A percentile compares a stretch with the other conserved stretches of the same genome.
Conservation (phyloP, 2,113 vertebrate genomes). For the Herpailurus yagouaroundi region DNA sequence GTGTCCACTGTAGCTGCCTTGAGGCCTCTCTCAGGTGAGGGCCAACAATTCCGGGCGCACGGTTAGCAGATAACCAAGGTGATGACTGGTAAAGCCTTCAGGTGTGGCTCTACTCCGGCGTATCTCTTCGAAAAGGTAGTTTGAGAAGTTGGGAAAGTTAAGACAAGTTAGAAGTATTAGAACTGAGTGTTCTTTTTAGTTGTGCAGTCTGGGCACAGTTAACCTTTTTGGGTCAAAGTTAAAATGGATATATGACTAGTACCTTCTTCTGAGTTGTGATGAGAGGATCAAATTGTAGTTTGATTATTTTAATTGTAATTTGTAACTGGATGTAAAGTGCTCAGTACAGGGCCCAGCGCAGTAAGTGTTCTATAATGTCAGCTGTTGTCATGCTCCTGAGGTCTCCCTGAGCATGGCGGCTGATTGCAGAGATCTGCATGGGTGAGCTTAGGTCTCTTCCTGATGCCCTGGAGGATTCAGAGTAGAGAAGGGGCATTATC, state of each 20-base stretch:
- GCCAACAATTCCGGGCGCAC: not conserved
- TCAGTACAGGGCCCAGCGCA: not conserved
- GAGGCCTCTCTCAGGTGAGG: not conserved
- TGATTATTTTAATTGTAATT: too few relatives aligned
- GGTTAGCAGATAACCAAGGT: not conserved
- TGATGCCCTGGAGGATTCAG: not conserved
- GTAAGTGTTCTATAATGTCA: not conserved
- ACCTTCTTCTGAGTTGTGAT: not conserved
- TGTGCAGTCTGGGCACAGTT: not conserved
- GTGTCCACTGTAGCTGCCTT: not conserved
- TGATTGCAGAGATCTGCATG: accelerated
- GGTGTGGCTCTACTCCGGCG: not conserved
- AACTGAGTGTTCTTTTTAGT: not conserved
- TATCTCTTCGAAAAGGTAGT: not conserved
- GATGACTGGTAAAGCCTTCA: not conserved
- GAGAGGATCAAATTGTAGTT: not conserved
- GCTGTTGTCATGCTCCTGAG: not conserved
- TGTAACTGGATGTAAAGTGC: not conserved
- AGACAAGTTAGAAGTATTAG: not conserved
- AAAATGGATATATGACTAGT: not conserved
- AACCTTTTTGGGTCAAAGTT: not conserved
- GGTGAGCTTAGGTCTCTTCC: not conserved
- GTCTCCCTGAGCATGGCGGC: not conserved
- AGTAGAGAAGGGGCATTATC: not conserved
- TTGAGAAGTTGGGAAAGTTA: not conserved